These are phyloP conservation scores for Rhizomys pruinosus DNA, from an alignment of 2,113 vertebrate species.

Conservation along the genomic window DNA sequence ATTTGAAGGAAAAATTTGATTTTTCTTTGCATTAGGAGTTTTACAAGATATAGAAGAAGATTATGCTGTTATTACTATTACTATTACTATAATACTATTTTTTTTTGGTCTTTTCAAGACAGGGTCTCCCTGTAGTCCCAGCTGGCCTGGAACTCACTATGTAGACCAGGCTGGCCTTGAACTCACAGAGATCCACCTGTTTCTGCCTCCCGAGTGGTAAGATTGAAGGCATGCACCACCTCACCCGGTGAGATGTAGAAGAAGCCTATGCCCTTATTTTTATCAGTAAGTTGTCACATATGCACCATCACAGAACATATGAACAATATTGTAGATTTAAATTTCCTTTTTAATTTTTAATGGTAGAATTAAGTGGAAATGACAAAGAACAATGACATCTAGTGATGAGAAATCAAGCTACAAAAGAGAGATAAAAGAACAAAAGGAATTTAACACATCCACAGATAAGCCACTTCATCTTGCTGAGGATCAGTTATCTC, in stretches of 20 bases:
- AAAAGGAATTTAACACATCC: neutral
- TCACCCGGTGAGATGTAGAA: too few species aligned
- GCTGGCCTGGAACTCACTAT: too few species aligned
- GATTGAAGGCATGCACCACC: too few species aligned
- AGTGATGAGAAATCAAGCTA: constrained; percentile 42
- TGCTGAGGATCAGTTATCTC: neutral
- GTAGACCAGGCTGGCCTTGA: too few species aligned
- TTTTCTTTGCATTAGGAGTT: constrained; percentile 11
- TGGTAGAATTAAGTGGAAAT: constrained; percentile 38
- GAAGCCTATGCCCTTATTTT: constrained; percentile 37
- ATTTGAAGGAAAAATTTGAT: constrained; percentile 9
- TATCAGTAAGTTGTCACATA: neutral
- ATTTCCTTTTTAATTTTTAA: constrained; percentile 57
- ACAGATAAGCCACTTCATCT: neutral
- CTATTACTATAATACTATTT: too few species aligned
- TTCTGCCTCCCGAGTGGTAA: too few species aligned
- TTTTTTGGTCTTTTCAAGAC: too few species aligned
- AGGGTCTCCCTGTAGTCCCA: too few species aligned
- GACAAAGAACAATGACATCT: constrained; percentile 47
- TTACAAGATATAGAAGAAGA: neutral
- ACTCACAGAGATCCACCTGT: too few species aligned
- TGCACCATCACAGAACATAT: neutral
- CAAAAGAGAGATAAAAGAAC: neutral
- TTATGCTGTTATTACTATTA: too few species aligned
- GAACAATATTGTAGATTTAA: constrained; percentile 4